Conservation (phyloP, 2,888 invertebrate species). For the Notocelia uddmanniana region DNA sequence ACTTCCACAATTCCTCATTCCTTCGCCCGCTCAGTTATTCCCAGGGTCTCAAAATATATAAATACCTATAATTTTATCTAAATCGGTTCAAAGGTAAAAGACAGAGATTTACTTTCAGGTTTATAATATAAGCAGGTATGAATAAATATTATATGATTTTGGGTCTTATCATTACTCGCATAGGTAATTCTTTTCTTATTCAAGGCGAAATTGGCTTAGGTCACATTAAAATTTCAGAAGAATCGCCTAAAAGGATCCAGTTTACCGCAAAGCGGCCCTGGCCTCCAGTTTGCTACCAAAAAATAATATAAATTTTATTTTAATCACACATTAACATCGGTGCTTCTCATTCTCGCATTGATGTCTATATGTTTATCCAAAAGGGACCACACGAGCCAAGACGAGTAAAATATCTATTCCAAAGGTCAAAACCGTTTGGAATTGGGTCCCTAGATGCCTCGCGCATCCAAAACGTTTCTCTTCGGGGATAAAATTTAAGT, state of each 20-base stretch:
- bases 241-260: conserved; percentile 9
- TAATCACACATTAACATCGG: background rate
- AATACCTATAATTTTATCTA: no score
- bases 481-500: conserved; percentile 37
- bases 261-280: conserved; percentile 1
- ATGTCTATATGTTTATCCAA: background rate
- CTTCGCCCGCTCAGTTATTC: no score
- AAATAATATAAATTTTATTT: background rate
- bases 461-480: conserved; percentile 29
- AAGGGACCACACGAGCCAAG: no score
- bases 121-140: no score
- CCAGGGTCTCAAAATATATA: no score
- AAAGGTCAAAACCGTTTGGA: background rate
- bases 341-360: background rate
- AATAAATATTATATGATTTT: background rate
- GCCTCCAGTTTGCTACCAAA: background rate
- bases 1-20: no score
- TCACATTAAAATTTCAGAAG: conserved; percentile 2
- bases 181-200: background rate
- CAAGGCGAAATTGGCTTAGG: background rate
- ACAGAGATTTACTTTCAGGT: no score
- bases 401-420: background rate
- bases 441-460: background rate
- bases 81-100: no score
- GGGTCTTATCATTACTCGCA: background rate